phyloP scores from a whole-genome alignment of 2,888 invertebrate genomes.

The Drosophila mayaguana region DNA sequence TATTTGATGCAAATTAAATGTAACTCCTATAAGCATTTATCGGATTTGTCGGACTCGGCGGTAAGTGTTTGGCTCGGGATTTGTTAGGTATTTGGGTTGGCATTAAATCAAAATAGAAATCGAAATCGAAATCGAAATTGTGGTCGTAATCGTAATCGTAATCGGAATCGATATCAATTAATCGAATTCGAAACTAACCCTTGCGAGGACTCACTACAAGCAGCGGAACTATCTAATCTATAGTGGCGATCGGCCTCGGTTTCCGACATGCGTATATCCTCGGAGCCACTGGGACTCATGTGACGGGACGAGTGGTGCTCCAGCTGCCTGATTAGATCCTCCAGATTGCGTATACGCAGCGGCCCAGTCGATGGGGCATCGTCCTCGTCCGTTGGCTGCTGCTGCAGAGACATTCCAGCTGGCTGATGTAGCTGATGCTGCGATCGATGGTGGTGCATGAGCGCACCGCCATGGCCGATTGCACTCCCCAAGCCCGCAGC shows the following conservation, averaged over 20 bases:
- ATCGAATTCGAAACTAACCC: conserved; percentile 86
- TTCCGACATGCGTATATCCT: conserved; percentile 93
- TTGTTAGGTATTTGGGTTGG: conserved; percentile 14
- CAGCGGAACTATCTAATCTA: conserved; percentile 91
- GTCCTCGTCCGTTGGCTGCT: conserved; percentile 88
- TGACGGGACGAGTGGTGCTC: conserved; percentile 94
- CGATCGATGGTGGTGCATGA: conserved; percentile 82
- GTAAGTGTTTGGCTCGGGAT: conserved; percentile 8
- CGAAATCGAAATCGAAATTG: conserved; percentile 13
- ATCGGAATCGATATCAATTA: conserved; percentile 43
- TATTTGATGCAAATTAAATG: conserved; percentile 57
- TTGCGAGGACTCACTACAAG: conserved; percentile 91
- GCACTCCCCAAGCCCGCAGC: conserved; percentile 42
- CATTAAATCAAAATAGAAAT: conserved; percentile 36
- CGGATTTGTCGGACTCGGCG: conserved; percentile 51
- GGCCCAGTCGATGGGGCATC: conserved; percentile 93
- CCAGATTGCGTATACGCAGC: conserved; percentile 94
- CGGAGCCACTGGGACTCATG: conserved; percentile 96
- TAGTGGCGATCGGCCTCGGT: conserved; percentile 95
- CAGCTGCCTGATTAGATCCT: conserved; percentile 94
- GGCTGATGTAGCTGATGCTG: conserved; percentile 84
- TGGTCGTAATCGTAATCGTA: conserved; percentile 23
- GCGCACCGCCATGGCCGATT: conserved; percentile 83
- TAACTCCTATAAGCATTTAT: conserved; percentile 60
- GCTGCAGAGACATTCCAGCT: conserved; percentile 85